These are phyloP conservation scores for Lepilemur septentrionalis DNA, from an alignment of 2,797 vertebrate genomes.

Conservation along the genomic window DNA sequence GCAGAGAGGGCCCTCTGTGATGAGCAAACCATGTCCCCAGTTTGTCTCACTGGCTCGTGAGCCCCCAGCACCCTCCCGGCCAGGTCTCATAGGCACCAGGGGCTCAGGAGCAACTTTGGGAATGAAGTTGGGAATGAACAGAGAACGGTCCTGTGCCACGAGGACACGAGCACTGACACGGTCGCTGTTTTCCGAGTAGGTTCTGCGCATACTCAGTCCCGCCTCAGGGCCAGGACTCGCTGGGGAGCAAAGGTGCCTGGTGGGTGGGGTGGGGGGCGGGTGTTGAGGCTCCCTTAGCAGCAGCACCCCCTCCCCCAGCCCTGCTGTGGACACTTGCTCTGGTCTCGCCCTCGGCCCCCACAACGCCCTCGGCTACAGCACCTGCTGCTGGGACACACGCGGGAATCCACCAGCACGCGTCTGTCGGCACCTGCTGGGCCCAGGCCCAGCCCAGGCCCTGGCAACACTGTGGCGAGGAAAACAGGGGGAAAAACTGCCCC, in stretches of 20 bases:
- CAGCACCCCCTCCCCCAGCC: fast-evolving
- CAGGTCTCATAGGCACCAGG: background rate
- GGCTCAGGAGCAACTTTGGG: background rate
- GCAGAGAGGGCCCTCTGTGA: background rate
- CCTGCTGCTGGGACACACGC: background rate
- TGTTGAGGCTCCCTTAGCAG: background rate
- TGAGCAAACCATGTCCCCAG: background rate
- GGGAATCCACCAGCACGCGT: too few species aligned
- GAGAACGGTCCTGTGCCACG: fast-evolving
- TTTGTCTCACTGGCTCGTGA: background rate
- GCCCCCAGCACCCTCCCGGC: background rate
- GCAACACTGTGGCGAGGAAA: background rate
- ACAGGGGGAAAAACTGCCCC: fast-evolving
- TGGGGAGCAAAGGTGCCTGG: background rate
- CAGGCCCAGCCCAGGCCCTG: background rate
- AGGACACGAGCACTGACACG: fast-evolving
- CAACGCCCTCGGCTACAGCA: background rate
- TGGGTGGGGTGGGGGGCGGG: background rate
- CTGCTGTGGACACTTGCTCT: too few species aligned
- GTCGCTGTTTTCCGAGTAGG: fast-evolving
- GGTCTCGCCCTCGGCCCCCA: fast-evolving
- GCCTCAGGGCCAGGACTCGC: fast-evolving
- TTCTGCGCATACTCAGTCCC: background rate
- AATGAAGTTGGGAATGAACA: background rate
- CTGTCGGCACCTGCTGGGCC: background rate